Conservation (phyloP, 2,797 vertebrate genomes). For the Bucorvus abyssinicus region DNA sequence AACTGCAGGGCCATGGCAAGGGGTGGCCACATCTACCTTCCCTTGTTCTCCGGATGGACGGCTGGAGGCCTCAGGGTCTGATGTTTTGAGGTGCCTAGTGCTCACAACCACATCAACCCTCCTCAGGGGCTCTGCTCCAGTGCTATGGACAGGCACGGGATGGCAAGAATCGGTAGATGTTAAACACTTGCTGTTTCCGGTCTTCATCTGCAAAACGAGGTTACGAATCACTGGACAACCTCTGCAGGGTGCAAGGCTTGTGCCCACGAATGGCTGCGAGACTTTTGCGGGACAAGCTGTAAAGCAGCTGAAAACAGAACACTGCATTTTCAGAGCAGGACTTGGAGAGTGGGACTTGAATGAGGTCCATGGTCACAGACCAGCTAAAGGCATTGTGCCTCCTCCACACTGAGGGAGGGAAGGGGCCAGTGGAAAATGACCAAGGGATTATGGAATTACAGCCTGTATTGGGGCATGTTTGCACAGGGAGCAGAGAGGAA, state of each 20-base stretch:
- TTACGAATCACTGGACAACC: background rate
- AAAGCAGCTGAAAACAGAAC: background rate
- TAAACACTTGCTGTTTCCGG: rapidly evolving
- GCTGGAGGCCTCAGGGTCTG: background rate
- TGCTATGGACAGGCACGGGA: rapidly evolving
- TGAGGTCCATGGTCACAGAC: background rate
- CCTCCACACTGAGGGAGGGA: background rate
- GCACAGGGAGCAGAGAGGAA: background rate
- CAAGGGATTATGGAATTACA: background rate
- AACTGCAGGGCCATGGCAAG: background rate
- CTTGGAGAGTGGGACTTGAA: background rate
- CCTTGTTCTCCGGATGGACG: background rate
- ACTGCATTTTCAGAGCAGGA: background rate
- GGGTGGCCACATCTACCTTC: background rate
- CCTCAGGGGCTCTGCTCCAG: background rate
- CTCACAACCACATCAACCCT: background rate
- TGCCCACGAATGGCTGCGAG: background rate
- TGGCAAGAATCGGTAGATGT: background rate
- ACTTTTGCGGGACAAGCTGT: background rate
- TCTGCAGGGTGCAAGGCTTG: background rate
- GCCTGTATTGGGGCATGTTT: background rate
- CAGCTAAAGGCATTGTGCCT: background rate
- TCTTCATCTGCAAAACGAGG: background rate
- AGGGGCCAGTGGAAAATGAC: background rate
- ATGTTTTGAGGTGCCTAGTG: background rate